These are phyloP conservation scores for Drosophila picticornis DNA, from an alignment of 2,888 invertebrate species.

Conservation along the genomic window DNA sequence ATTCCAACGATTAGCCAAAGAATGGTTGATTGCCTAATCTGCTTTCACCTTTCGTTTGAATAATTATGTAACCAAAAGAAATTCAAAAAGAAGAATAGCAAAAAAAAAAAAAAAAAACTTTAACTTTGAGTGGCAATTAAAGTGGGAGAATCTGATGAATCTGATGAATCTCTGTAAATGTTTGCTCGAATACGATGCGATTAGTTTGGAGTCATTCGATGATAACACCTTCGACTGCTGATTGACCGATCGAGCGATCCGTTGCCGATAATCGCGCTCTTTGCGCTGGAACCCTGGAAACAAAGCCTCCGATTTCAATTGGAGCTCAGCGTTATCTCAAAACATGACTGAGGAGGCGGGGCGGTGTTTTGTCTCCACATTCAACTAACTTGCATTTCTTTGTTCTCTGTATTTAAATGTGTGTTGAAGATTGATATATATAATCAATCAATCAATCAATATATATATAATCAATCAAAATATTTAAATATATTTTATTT, in stretches of 20 bases:
- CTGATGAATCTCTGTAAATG: not conserved
- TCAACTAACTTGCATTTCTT: not conserved
- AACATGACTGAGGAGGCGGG: not conserved
- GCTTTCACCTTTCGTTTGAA: not conserved
- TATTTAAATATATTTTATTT: too few relatives aligned
- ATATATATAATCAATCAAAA: too few relatives aligned
- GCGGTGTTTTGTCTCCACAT: not conserved
- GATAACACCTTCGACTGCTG: not conserved
- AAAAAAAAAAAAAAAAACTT: not conserved
- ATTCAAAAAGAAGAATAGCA: not conserved
- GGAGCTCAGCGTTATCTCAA: conserved; percentile 22
- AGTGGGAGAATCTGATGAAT: not conserved
- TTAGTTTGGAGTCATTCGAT: conserved; percentile 8
- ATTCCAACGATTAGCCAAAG: not conserved
- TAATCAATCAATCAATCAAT: too few relatives aligned
- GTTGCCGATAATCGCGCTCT: conserved; percentile 37
- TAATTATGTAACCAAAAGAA: not conserved
- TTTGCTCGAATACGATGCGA: not conserved
- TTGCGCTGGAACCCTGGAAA: not conserved
- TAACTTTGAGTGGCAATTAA: not conserved
- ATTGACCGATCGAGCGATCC: conserved; percentile 12
- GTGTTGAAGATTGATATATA: not conserved
- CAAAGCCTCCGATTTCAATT: conserved; percentile 28
- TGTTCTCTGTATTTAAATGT: not conserved
- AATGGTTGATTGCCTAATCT: not conserved